Base-by-base conservation (phyloP, 2,888 invertebrate species). In the Troilus luridus region DNA sequence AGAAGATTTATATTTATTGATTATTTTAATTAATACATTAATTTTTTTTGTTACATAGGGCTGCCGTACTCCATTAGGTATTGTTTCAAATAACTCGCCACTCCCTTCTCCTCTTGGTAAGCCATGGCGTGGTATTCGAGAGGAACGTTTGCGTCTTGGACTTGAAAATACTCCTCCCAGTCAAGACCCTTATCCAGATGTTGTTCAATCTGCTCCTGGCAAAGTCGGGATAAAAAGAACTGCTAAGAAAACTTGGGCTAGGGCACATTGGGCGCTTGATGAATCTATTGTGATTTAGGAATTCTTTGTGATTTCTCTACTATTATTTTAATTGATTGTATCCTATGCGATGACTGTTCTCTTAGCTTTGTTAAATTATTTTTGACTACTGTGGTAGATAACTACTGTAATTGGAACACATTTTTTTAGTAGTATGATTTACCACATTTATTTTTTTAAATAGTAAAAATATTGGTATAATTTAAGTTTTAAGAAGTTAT, bases 171-270 rank as follows among this genome's bases (percentile, higher is more conserved):
- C 92, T 21, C 92, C 92, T 12, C 17, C 60, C 9, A 60, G 41
- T 19, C 88, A 85, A 41, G 77, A 77, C 41, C 81, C 91, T n/a
- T 91, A 72, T 24, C 91, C 88, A 6, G 91, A 90, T 56, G 81
- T 88, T n/a, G 91, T 92, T 12, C 92, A 92, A 41, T 92, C 92
- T 11, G 92, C 92, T 9, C 92, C 92, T 19, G 91, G 92, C 5
- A 92, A 91, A 62, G 81, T 92, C 56, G 85, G 91, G 9, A 60
- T 90, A 1, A 91, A 89, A 62, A 85, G 85, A 60, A 77, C 54
- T 17, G 90, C 60, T n/a, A 92, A 91, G 81, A 90, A 85, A 62
- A n/a, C n/a, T 41, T 41, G 54, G 72, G 19, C 90, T n/a, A 81
- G 60, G 19, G 54, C 92, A 12, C 72, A 81, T 88, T 92, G 92